Conservation (phyloP, 2,113 vertebrate genomes). For the Sminthopsis crassicaudata region DNA sequence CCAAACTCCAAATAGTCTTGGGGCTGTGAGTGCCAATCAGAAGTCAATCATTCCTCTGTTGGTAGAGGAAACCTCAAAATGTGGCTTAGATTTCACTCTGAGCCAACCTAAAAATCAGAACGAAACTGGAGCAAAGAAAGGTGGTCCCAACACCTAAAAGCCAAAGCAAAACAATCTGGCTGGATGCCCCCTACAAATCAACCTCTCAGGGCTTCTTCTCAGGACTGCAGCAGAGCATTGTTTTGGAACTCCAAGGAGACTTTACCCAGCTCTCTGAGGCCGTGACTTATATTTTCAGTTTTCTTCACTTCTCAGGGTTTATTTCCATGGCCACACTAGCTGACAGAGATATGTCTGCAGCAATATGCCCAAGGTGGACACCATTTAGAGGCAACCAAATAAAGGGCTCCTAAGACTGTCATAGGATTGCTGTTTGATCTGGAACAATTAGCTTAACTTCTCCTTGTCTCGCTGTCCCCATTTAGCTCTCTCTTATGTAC, state of each 20-base stretch:
- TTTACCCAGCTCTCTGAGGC: not conserved
- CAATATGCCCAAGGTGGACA: not conserved
- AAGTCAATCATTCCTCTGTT: constrained; percentile 55
- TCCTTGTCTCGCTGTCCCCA: not conserved
- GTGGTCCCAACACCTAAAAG: constrained; percentile 69
- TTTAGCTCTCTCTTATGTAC: not conserved
- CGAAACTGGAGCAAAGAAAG: constrained; percentile 75
- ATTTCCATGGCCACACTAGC: not conserved
- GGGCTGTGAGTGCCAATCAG: constrained; percentile 53
- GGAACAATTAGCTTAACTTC: not conserved
- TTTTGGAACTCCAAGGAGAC: not conserved
- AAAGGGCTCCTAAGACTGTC: not conserved
- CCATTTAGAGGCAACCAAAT: not conserved
- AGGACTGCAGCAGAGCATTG: not conserved
- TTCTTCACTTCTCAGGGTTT: not conserved
- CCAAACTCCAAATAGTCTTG: constrained; percentile 55
- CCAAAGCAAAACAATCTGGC: constrained; percentile 74
- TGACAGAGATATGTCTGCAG: not conserved
- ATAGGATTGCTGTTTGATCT: not conserved
- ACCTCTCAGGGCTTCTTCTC: not conserved
- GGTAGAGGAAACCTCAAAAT: constrained; percentile 68
- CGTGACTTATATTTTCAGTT: not conserved
- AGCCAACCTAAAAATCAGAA: constrained; percentile 73
- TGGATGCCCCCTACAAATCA: not conserved
- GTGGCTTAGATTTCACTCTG: constrained; percentile 71